Evolutionary conservation across 2,113 vertebrate genomes (phyloP), one percentile per base, ranked within the genome.

Genomic region (Macroglossus sobrinus): DNA sequence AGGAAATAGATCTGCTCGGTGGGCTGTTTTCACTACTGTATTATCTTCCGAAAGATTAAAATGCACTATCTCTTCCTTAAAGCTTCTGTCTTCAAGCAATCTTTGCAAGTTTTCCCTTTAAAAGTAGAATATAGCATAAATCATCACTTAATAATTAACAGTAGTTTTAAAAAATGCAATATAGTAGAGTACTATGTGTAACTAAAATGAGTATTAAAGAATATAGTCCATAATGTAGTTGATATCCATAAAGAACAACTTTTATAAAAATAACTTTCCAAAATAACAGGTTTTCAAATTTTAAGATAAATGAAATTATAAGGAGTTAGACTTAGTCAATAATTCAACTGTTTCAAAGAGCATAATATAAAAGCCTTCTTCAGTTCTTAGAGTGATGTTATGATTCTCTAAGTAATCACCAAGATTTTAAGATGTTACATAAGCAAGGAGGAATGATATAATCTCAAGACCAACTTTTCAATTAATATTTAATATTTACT

Each of bases 61-160:
- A 98, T 99, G 99, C 35, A 99, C 98, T 30, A 99, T 99, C 98
- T 99, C 99, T 93, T 99, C 99, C 98, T 99, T 99, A 98, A 99
- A 99, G 97, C 98, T 99, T 98, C 99, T 99, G 98, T 99, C 99
- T 0, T 99, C 99, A 96, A 99, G 98, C 0, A 99, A 98, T 71
- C 98, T 99, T 98, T 99, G 98, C n/a, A 99, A 98, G 91, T 99
- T 99, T 97, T 99, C 99, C 97, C 99, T 99, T 96, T 94, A 92
- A 95, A 50, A 88, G 96, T 21, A 61, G 95, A 97, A 97, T 2
- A 69, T 0, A 95, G 71, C 26, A 71, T 26, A 81, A 55, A 59
- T 40, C 4, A 71, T 43, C 63, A 66, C 13, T 88, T 35, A 74
- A 38, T 47, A 53, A 45, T 45, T 59, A 84, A 61, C 4, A 24